Percentiles rank a stretch among this genome's conserved stretches.
phyloP scores from a whole-genome alignment of 2,113 vertebrate genomes.

The Amazona vittata region DNA sequence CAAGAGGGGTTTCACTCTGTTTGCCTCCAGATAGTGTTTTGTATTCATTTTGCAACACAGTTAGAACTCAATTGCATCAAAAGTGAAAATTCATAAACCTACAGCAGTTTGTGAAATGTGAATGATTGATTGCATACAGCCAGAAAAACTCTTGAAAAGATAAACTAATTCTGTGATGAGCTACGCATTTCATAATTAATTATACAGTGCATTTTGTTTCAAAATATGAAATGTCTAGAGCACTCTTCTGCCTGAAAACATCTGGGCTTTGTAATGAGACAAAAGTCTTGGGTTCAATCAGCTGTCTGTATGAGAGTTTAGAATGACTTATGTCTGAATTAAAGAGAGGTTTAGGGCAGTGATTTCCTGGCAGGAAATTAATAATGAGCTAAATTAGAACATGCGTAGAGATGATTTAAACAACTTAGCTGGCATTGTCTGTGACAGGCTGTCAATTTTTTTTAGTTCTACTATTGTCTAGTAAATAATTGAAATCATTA shows the following conservation, averaged over 20 bases:
- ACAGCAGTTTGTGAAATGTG: conserved; percentile 66
- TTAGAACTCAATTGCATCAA: conserved; percentile 63
- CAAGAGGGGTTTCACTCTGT: conserved; percentile 26
- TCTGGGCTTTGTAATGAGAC: conserved; percentile 58
- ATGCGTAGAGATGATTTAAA: conserved; percentile 69
- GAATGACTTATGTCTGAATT: conserved; percentile 66
- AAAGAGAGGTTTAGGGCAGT: conserved; percentile 54
- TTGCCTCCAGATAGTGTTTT: conserved; percentile 66
- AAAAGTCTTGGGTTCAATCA: conserved; percentile 62
- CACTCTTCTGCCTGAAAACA: conserved; percentile 51
- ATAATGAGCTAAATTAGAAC: conserved; percentile 70
- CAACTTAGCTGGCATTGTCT: conserved; percentile 48
- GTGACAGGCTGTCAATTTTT: conserved; percentile 39
- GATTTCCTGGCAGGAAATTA: conserved; percentile 71
- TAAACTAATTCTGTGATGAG: conserved; percentile 70
- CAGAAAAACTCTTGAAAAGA: conserved; percentile 69
- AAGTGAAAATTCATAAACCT: conserved; percentile 66
- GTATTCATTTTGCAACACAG: conserved; percentile 67
- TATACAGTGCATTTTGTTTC: conserved; percentile 62
- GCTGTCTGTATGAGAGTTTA: conserved; percentile 55
- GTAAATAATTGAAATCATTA: conserved; percentile 59
- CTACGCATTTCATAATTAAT: conserved; percentile 68
- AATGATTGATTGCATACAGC: conserved; percentile 60
- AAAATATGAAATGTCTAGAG: conserved; percentile 65
- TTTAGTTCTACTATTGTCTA: neutral